A percentile compares a stretch with the other conserved stretches of the same genome.
Conservation (phyloP, 2,113 vertebrate species). For the Callaeas wilsoni region DNA sequence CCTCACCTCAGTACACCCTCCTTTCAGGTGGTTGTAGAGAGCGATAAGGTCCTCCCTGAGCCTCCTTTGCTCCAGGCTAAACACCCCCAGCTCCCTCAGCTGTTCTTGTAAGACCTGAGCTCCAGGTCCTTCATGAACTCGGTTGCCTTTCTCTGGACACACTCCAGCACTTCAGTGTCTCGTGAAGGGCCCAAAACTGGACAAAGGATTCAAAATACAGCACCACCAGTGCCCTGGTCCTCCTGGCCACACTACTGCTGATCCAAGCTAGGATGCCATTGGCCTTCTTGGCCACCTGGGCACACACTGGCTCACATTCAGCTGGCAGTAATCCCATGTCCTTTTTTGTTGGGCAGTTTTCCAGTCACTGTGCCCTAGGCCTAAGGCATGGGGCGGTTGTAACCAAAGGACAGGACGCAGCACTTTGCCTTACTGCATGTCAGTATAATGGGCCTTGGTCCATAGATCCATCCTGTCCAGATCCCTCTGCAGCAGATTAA, state of each 20-base stretch:
- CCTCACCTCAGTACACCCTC: not conserved
- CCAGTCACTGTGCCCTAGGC: not conserved
- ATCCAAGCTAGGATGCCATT: not conserved
- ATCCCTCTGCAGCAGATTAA: not conserved
- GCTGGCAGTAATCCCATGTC: not conserved
- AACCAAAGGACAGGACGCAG: not conserved
- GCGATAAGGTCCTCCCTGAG: accelerated
- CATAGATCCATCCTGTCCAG: not conserved
- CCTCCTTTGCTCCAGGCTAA: not conserved
- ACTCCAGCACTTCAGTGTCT: not conserved
- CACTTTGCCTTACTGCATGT: not conserved
- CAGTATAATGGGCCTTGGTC: not conserved
- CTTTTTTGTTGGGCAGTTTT: not conserved
- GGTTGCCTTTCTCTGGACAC: not conserved
- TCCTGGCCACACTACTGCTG: not conserved
- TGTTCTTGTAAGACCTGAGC: not conserved
- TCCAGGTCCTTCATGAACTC: not conserved
- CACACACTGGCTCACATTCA: not conserved
- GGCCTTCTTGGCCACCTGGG: not conserved
- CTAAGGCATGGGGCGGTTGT: not conserved
- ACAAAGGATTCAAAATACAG: not conserved
- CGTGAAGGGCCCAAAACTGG: not conserved
- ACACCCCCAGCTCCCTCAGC: not conserved
- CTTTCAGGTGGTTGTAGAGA: not conserved
- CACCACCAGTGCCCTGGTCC: not conserved